Evolutionary conservation across 64 coral and sea anemone genomes (phyloP).

Genomic region (Orbicella faveolata): DNA sequence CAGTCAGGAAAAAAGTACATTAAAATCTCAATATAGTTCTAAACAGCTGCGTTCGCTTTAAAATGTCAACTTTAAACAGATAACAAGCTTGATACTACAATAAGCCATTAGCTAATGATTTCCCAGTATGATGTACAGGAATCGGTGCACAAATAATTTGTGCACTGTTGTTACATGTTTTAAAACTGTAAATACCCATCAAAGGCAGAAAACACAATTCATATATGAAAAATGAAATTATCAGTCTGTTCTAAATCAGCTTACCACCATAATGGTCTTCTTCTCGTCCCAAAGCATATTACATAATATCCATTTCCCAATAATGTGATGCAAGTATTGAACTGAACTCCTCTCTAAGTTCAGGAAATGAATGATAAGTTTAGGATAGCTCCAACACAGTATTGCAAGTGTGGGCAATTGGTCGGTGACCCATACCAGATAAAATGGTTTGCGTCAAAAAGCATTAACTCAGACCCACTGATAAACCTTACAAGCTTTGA

Average conservation of each 20-base stretch:
- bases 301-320: slow-evolving; percentile 50
- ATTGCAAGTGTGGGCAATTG: slow-evolving; percentile 73
- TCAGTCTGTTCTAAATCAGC: no score
- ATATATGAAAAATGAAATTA: no score
- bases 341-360: slow-evolving; percentile 65
- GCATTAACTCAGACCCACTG: slow-evolving; percentile 30
- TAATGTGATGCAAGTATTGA: slow-evolving; percentile 27
- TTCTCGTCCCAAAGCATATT: neutral
- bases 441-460: slow-evolving; percentile 37
- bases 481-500: slow-evolving; percentile 25
- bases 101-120: no score
- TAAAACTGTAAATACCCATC: no score
- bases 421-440: slow-evolving; percentile 6
- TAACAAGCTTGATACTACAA: no score
- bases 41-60: no score
- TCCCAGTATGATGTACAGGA: no score
- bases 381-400: slow-evolving; percentile 55
- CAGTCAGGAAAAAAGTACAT: neutral
- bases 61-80: no score
- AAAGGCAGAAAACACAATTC: no score
- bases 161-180: no score
- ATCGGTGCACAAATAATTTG: no score
- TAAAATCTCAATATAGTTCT: neutral
- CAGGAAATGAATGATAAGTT: slow-evolving; percentile 71
- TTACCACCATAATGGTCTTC: neutral